Conservation (phyloP, 1,140 invertebrate species). For the Apis florea region DNA sequence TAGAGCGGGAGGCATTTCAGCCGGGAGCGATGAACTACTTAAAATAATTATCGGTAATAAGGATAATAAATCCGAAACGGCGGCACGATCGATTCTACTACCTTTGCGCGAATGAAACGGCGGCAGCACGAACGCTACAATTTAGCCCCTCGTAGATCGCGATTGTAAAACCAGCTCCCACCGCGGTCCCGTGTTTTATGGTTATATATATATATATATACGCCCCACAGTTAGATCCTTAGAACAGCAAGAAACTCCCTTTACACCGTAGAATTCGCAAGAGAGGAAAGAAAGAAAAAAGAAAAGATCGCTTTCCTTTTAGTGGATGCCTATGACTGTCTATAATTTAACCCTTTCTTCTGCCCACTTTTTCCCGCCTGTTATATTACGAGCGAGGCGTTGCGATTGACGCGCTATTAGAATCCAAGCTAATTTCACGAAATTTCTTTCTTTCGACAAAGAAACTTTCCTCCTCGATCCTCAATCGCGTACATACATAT, state of each 20-base stretch:
- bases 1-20: not conserved
- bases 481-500: too few species aligned
- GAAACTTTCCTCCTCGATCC: too few species aligned
- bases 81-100: conserved; percentile 49
- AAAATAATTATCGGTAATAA: conserved; percentile 41
- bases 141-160: conserved; percentile 55
- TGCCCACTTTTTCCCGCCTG: conserved; percentile 10
- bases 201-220: conserved; percentile 14
- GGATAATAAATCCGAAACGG: conserved; percentile 47
- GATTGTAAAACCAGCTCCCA: conserved; percentile 45
- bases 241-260: conserved; percentile 48
- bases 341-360: conserved; percentile 39
- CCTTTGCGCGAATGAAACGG: conserved; percentile 45
- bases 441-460: not conserved
- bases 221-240: conserved; percentile 49
- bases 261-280: conserved; percentile 24
- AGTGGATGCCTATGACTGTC: conserved; percentile 2
- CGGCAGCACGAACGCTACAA: conserved; percentile 62
- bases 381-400: not conserved
- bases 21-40: conserved; percentile 3
- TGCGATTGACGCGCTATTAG: not conserved
- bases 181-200: conserved; percentile 47
- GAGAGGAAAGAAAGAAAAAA: not conserved
- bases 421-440: not conserved
- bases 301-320: conserved; percentile 30